A percentile compares a stretch with the other conserved stretches of the same genome.
phyloP scores from a whole-genome alignment of 2,113 vertebrate genomes.

The Stercorarius parasiticus region DNA sequence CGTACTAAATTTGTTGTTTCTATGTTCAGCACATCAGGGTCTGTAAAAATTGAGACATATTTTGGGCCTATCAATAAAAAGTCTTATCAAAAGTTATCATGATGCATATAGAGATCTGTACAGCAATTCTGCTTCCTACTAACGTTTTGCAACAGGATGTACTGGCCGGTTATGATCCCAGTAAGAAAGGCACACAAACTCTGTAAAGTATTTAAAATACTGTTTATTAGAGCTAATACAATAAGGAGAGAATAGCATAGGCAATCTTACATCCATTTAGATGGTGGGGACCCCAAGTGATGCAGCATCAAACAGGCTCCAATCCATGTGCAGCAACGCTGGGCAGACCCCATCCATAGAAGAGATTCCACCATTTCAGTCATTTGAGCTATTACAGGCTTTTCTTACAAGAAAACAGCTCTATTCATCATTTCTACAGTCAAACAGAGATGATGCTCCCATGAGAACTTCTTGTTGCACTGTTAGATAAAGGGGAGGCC shows the following conservation, averaged over 20 bases:
- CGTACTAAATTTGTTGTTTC: not conserved
- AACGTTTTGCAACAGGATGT: not conserved
- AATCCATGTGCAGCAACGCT: not conserved
- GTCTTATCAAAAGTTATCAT: not conserved
- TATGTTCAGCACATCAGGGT: not conserved
- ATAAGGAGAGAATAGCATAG: not conserved
- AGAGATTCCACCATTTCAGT: not conserved
- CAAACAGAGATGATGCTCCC: not conserved
- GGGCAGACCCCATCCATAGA: not conserved
- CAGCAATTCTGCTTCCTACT: not conserved
- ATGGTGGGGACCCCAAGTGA: not conserved
- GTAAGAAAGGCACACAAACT: not conserved
- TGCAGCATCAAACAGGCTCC: not conserved
- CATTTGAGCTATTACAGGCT: not conserved
- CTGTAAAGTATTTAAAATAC: not conserved
- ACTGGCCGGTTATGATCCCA: not conserved
- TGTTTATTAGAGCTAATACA: not conserved
- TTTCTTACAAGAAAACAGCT: not conserved
- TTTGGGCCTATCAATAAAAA: not conserved
- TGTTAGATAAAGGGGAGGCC: not conserved
- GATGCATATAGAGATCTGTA: not conserved
- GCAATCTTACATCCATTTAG: not conserved
- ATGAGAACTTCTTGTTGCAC: not conserved
- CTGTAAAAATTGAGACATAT: not conserved
- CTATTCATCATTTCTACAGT: not conserved